These are phyloP conservation scores for Lucinisca nassula DNA, from an alignment of 2,888 invertebrate genomes.

Conservation along the genomic window DNA sequence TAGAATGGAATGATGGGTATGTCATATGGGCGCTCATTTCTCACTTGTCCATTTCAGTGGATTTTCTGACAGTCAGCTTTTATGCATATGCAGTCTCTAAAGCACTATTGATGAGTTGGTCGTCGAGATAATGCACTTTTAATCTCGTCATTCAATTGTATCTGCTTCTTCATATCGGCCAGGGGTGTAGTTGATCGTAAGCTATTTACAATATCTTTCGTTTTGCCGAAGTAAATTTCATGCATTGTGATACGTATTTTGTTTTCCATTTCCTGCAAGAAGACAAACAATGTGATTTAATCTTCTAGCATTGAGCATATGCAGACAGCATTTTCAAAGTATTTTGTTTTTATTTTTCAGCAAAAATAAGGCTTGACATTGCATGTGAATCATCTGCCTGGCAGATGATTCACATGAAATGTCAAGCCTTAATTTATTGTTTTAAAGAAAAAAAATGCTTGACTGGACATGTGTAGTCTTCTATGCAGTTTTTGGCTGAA, in stretches of 20 bases:
- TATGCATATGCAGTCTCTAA: neutral
- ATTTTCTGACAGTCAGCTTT: neutral
- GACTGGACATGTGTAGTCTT: no score
- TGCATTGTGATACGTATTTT: slow-evolving; percentile 99
- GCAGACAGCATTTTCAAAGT: no score
- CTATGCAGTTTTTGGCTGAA: no score
- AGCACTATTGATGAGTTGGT: neutral
- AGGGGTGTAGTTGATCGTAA: slow-evolving; percentile 94
- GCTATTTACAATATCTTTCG: slow-evolving; percentile 99
- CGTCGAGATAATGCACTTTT: neutral
- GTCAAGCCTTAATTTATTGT: no score
- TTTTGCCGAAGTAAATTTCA: slow-evolving; percentile 99
- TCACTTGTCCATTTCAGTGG: neutral
- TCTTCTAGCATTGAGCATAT: no score
- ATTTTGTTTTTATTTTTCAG: no score
- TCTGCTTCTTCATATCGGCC: slow-evolving; percentile 90
- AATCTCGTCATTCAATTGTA: neutral
- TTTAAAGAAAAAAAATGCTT: no score
- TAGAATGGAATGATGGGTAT: neutral
- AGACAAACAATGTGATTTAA: slow-evolving; percentile 12
- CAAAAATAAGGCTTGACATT: no score
- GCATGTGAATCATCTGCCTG: no score
- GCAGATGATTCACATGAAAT: no score
- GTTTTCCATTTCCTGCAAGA: slow-evolving; percentile 96
- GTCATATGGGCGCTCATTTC: neutral